Evolutionary conservation across 2,797 vertebrate genomes (phyloP), one percentile per base, ranked within the genome.

Genomic region (Spea hammondii): DNA sequence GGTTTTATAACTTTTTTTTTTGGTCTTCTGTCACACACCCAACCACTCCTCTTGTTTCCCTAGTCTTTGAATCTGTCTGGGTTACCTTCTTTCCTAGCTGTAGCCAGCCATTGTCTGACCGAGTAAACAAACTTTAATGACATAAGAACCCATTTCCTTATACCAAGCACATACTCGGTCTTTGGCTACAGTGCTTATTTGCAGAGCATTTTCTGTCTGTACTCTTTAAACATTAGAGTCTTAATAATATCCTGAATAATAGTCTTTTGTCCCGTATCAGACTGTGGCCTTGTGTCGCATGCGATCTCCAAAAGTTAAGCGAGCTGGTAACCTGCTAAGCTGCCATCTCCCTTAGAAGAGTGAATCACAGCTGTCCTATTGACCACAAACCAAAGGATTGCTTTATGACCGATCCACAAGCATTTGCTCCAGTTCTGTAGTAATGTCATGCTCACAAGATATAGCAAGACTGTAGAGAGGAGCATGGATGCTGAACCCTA

Each of bases 101-200:
- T 17, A 62, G 45, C 5, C 17, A 67, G 11, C 13, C 46, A 50
- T 45, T 10, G 9, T 45, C 50, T 72, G 64, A 47, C 32, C 57
- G 45, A 66, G 53, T 68, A 79, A 79, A 74, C 72, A 79, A 55
- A 54, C 49, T 14, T 71, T 80, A 76, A 70, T 76, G 59, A 76
- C 79, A n/a, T 60, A 72, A 76, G 69, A 72, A 72, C 46, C 54
- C 47, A 55, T 81, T 81, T 76, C 74, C 53, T 66, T 71, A 60
- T 50, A 44, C 54, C 8, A 76, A 81, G 47, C 51, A 60, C 62
- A 72, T 47, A 72, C 72, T 54, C 32, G 45, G 47, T 45, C 13
- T 80, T 70, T 76, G 62, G 51, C 17, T 44, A 14, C 14, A 32
- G 6, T 14, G 32, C 4, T 65, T 60, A 6, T 65, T 64, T 73